Evolutionary conservation across 2,113 vertebrate genomes (phyloP).

Genomic region (Ranitomeya variabilis): DNA sequence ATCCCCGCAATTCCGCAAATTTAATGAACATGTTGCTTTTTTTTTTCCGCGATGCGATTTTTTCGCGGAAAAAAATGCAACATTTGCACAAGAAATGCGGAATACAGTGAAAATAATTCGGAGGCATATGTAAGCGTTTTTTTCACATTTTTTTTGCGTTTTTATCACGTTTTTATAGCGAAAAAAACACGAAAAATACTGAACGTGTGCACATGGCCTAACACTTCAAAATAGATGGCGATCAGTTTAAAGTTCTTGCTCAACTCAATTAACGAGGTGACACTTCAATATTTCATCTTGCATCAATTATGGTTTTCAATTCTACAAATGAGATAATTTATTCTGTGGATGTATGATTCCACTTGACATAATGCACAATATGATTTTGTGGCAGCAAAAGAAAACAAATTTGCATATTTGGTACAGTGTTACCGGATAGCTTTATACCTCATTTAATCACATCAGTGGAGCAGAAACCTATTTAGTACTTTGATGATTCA

Average conservation of each 20-base stretch:
- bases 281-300: background rate
- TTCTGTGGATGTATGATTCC: background rate
- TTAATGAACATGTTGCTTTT: too few relatives aligned
- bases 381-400: background rate
- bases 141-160: too few relatives aligned
- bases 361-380: background rate
- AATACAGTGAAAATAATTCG: too few relatives aligned
- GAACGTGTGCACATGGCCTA: too few relatives aligned
- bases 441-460: slow-evolving; percentile 32
- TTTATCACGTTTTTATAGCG: too few relatives aligned
- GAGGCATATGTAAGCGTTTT: too few relatives aligned
- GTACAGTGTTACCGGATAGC: background rate
- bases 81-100: too few relatives aligned
- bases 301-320: background rate
- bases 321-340: background rate
- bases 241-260: background rate
- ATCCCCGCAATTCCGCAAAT: too few relatives aligned
- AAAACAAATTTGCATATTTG: slow-evolving; percentile 21
- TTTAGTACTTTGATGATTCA: slow-evolving; percentile 9
- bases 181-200: too few relatives aligned
- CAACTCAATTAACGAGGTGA: background rate
- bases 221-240: background rate
- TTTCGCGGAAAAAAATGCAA: too few relatives aligned
- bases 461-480: slow-evolving; percentile 6
- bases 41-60: too few relatives aligned